Conservation (phyloP, 2,113 vertebrate genomes). For the Vulpes lagopus region DNA sequence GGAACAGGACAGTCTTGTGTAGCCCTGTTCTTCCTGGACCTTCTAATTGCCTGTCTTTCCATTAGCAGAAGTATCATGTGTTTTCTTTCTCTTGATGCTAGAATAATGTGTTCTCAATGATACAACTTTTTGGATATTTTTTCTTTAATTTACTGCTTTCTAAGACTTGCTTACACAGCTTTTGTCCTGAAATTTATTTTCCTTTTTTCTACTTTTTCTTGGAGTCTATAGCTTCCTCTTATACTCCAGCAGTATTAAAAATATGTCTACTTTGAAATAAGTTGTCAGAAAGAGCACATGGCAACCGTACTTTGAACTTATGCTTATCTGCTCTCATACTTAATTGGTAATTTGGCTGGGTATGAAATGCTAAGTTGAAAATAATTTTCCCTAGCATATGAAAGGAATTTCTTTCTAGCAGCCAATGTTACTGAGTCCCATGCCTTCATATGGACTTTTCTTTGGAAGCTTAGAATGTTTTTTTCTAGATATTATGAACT, state of each 20-base stretch:
- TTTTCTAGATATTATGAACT: neutral
- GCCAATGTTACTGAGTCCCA: neutral
- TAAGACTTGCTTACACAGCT: neutral
- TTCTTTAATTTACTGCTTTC: neutral
- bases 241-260: too few species aligned
- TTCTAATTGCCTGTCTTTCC: slow-evolving; percentile 17
- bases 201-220: slow-evolving; percentile 18
- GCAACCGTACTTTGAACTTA: neutral
- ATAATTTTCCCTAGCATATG: slow-evolving; percentile 18
- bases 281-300: neutral
- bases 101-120: neutral
- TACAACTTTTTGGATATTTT: neutral
- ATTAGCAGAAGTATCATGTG: neutral
- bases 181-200: slow-evolving; percentile 40
- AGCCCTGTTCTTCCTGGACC: neutral
- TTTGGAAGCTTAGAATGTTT: neutral
- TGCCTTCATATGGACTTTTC: neutral
- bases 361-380: slow-evolving; percentile 22
- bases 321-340: neutral
- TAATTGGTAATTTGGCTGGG: slow-evolving; percentile 19
- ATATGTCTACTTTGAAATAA: neutral
- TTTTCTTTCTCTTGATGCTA: neutral
- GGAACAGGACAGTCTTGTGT: neutral
- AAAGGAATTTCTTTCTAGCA: neutral
- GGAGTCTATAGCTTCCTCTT: neutral